phyloP scores from a whole-genome alignment of 2,113 vertebrate genomes.

The Rhinoptilus africanus region DNA sequence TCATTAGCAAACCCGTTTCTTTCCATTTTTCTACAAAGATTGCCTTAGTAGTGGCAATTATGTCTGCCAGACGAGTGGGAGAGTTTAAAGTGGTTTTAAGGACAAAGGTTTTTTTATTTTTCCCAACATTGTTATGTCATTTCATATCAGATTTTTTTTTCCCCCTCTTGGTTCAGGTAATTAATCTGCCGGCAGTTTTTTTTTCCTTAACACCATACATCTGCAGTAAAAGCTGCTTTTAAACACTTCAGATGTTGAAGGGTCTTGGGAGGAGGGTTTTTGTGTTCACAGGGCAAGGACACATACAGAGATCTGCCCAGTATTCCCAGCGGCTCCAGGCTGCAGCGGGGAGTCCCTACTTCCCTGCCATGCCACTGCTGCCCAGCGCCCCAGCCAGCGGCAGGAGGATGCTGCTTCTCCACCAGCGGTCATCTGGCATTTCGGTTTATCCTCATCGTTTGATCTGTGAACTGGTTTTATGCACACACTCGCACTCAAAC shows the following conservation, averaged over 20 bases:
- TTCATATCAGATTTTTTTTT: neutral
- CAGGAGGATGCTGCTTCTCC: neutral
- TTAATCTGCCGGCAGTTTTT: neutral
- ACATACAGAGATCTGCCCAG: neutral
- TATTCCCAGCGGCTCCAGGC: neutral
- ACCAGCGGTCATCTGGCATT: neutral
- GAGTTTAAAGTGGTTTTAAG: neutral
- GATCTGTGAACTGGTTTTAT: neutral
- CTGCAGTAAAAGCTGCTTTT: neutral
- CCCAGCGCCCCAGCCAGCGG: too few species aligned
- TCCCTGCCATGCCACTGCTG: neutral
- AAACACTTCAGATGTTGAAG: neutral
- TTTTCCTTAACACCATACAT: neutral
- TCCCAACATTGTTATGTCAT: neutral
- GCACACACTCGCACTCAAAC: neutral
- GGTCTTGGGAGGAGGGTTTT: neutral
- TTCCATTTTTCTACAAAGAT: neutral
- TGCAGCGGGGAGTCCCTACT: neutral
- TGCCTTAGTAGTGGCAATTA: neutral
- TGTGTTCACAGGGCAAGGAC: neutral
- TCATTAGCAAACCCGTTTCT: conserved; percentile 3
- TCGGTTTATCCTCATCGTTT: neutral
- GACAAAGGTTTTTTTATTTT: neutral
- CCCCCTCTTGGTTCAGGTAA: neutral
- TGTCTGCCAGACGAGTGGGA: neutral